Evolutionary conservation across 2,113 vertebrate genomes (phyloP).

Genomic region (Hippocampus mohnikei): DNA sequence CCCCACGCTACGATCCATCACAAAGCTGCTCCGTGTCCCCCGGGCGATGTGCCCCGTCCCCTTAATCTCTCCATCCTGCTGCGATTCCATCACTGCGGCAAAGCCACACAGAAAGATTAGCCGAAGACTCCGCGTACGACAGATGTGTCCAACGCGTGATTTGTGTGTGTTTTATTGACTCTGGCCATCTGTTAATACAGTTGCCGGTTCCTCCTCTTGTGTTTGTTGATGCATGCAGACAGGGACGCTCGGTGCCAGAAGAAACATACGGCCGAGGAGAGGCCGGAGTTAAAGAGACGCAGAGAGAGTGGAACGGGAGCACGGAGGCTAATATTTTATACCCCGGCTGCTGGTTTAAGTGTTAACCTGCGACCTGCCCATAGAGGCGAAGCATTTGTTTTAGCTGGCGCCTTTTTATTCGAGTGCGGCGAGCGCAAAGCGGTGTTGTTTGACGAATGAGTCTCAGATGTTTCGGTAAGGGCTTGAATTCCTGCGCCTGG

Average conservation of each 20-base stretch:
- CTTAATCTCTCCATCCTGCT: conserved; percentile 59
- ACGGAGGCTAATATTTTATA: conserved; percentile 43
- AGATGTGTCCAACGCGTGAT: conserved; percentile 74
- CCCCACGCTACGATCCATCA: conserved; percentile 46
- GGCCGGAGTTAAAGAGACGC: conserved; percentile 38
- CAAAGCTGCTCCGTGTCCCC: conserved; percentile 42
- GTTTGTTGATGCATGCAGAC: conserved; percentile 74
- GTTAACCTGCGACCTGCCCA: conserved; percentile 35
- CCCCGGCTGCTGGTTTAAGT: conserved; percentile 43
- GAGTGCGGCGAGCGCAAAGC: conserved; percentile 11
- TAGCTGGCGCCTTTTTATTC: conserved; percentile 29
- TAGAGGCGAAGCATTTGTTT: conserved; percentile 18
- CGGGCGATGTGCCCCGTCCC: conserved; percentile 50
- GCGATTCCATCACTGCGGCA: conserved; percentile 60
- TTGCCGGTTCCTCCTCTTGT: conserved; percentile 68
- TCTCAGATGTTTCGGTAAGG: conserved; percentile 54
- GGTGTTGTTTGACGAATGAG: conserved; percentile 42
- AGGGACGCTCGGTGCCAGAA: conserved; percentile 61
- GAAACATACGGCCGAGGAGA: conserved; percentile 56
- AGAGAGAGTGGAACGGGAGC: conserved; percentile 24
- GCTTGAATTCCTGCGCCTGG: conserved; percentile 50
- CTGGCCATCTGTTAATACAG: conserved; percentile 81
- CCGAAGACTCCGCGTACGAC: conserved; percentile 52
- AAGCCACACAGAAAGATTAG: conserved; percentile 68
- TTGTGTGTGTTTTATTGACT: conserved; percentile 80